Conservation (phyloP, 2,113 vertebrate genomes). For the Rousettus leschenaultii region DNA sequence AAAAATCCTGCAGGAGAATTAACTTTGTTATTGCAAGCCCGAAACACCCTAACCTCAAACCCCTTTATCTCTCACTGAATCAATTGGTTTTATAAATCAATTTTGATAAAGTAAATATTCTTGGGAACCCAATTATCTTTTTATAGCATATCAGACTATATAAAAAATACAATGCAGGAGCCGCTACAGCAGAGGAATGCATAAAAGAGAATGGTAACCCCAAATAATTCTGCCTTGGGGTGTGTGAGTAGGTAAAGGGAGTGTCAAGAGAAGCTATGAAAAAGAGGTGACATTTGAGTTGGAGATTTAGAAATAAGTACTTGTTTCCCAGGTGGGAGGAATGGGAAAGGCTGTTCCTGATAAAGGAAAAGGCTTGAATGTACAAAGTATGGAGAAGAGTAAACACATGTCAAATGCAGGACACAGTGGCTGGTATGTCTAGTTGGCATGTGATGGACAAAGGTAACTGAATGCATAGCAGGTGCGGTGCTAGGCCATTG, state of each 20-base stretch:
- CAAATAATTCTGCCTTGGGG: conserved; percentile 3
- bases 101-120: conserved; percentile 53
- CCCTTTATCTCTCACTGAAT: conserved; percentile 27
- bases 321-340: not conserved
- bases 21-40: not conserved
- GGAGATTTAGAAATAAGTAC: not conserved
- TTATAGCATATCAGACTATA: not conserved
- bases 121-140: conserved; percentile 47
- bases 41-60: not conserved
- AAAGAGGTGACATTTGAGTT: not conserved
- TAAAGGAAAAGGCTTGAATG: not conserved
- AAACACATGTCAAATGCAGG: not conserved
- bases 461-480: not conserved
- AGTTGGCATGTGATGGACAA: not conserved
- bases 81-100: conserved; percentile 56
- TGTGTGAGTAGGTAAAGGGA: not conserved
- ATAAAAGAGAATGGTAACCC: not conserved
- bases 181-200: not conserved
- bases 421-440: not conserved
- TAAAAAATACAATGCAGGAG: not conserved
- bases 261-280: not conserved
- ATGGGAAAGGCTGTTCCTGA: not conserved
- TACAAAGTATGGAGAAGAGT: not conserved
- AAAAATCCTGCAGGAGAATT: conserved; percentile 6
- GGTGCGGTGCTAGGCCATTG: not conserved